Evolutionary conservation across 2,797 vertebrate species (phyloP), one percentile per base, ranked within the genome.

Genomic region (Paguma larvata): DNA sequence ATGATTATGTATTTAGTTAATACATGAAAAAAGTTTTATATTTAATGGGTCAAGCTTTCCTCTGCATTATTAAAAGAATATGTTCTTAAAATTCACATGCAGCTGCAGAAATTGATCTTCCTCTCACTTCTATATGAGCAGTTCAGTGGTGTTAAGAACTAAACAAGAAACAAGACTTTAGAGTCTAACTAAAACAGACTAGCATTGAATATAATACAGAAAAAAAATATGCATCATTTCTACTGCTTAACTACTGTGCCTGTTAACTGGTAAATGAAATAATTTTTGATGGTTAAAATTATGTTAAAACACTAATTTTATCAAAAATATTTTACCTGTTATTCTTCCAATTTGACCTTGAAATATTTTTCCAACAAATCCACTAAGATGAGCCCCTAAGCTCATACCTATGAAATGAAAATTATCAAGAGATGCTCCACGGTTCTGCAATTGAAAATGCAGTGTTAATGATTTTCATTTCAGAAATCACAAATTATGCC

Each of bases 321-420:
- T 73, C 19, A 46, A 92, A 97, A 96, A 94, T 84, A 65, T 12
- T 96, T 98, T 98, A 99, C 99, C 99, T 99, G 99, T 99, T 97
- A 99, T 99, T 97, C 99, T 99, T 93, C 99, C 99, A 72, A 99
- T 98, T 98, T 98, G 99, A 10, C 99, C 99, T 78, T 99, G 98
- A 98, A 99, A 99, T 96, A 98, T 99, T 9, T 99, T 99, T 2
- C 99, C 99, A 30, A 99, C 99, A 82, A 99, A 99, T 73, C 99
- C 99, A 32, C 99, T 99, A 97, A 99, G 96, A 95, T 99, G 99
- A 98, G 99, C 99, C 27, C 99, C 99, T 88, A 99, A 99, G 91
- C 99, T 99, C 84, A 99, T 98, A 8, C 99, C 99, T 96, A 99
- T 99, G 91, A 99, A 98, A 97, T 99, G 98, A 48, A 99, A 84